Evolutionary conservation across 2,888 invertebrate species (phyloP).

Genomic region (Pharmacophagus antenor): DNA sequence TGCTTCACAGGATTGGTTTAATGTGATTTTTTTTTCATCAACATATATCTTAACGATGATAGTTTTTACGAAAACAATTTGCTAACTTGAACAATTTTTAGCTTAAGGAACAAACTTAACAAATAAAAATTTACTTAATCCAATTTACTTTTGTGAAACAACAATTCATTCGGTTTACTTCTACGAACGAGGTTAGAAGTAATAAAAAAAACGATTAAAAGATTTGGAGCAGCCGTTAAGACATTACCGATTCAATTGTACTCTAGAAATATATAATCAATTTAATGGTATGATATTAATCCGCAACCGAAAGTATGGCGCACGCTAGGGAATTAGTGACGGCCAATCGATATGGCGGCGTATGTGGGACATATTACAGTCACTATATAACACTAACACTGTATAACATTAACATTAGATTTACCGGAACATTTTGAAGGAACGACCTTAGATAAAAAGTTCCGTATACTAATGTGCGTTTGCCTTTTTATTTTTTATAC

Average conservation of each 20-base stretch:
- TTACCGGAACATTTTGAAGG: no score
- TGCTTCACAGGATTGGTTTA: no score
- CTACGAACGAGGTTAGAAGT: slow-evolving; percentile 10
- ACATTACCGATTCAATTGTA: slow-evolving; percentile 16
- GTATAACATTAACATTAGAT: no score
- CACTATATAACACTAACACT: no score
- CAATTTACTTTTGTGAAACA: background rate
- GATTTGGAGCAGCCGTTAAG: slow-evolving; percentile 24
- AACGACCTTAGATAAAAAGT: no score
- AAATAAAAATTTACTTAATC: background rate
- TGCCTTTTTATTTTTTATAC: no score
- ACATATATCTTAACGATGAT: no score
- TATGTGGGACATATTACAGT: slow-evolving; percentile 12
- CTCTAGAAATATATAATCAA: slow-evolving; percentile 14
- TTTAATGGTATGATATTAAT: slow-evolving; percentile 18
- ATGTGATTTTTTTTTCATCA: no score
- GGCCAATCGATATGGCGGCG: slow-evolving; percentile 3
- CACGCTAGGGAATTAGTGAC: slow-evolving; percentile 21
- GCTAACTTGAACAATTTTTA: background rate
- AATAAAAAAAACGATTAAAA: slow-evolving; percentile 5
- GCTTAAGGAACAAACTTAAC: no score
- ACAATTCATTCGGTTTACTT: background rate
- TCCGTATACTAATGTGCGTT: no score
- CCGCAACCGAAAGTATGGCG: slow-evolving; percentile 19
- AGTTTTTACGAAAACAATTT: no score